These are phyloP conservation scores for Agonopterix subpropinquella DNA, from an alignment of 2,888 invertebrate species.

Conservation along the genomic window DNA sequence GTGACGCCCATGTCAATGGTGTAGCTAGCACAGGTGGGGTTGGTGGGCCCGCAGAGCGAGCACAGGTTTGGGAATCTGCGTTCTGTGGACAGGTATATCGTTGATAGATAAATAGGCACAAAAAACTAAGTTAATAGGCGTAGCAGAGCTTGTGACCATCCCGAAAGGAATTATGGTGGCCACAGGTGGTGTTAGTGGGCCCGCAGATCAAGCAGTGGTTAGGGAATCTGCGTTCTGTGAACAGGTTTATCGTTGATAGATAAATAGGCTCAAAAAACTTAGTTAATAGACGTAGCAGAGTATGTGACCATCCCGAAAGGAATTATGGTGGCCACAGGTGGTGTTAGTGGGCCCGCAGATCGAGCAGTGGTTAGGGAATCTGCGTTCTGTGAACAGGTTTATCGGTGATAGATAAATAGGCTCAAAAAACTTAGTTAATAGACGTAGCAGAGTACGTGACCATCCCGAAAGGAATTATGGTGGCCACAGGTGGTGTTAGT, in stretches of 20 bases:
- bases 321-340: slow-evolving; percentile 20
- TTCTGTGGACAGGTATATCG: slow-evolving; percentile 44
- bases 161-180: no score
- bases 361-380: slow-evolving; percentile 72
- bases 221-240: slow-evolving; percentile 67
- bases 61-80: slow-evolving; percentile 72
- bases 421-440: no score
- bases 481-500: slow-evolving; percentile 25
- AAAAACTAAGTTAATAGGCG: no score
- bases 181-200: slow-evolving; percentile 26
- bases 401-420: no score
- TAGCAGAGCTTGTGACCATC: no score
- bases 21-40: slow-evolving; percentile 35
- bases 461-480: no score
- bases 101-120: no score
- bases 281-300: no score
- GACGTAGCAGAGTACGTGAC: no score
- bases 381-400: slow-evolving; percentile 50
- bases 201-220: slow-evolving; percentile 77
- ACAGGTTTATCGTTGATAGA: no score
- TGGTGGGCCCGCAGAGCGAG: slow-evolving; percentile 64
- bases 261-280: no score
- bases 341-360: slow-evolving; percentile 61
- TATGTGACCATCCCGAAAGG: no score
- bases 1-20: slow-evolving; percentile 36